Base-by-base conservation (phyloP, 2,113 vertebrate species). In the Rafetus swinhoei region DNA sequence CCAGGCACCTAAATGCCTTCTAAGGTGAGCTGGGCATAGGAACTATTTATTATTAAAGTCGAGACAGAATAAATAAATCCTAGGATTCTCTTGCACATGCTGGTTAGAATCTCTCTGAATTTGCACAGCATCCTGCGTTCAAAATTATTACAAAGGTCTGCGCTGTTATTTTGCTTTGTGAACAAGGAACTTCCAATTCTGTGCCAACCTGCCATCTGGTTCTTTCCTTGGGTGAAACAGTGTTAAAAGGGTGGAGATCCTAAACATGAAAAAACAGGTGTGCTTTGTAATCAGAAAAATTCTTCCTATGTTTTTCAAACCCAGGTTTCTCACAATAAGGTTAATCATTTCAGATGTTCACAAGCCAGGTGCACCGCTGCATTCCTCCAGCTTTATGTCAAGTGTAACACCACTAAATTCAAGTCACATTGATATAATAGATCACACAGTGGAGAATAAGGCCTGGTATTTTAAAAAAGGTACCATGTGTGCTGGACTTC, bases 401-500 rank as follows among this genome's bases (percentile, higher is more conserved):
- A 72, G 50, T 82, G 5, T 9, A 85, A 56, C 29, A 62, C 60
- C 45, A 88, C 1, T 59, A 12, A 86, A 52, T 92, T 85, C 77
- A 91, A 88, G 86, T 77, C 7, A 82, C 10, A 56, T 16, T 53
- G 6, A 25, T 82, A 25, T 85, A 88, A 81, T 81, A 94, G 9
- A 81, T 72, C 62, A 93, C 39, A 53, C 62, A 87, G 35, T n/a
- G 86, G 86, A 89, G 82, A 94, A 90, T 32, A 88, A 85, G 91
- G 62, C 21, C 76, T 53, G 52, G 6, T 82, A 62, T 88, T 93
- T 96, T 93, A 69, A 62, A 79, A 91, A 27, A 60, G 56, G 69
- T 62, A 91, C 76, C 60, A 86, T 32, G 82, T 16, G 1, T 21
- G 60, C 39, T 82, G 56, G 95, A 84, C 53, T 24, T 69, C 39